phyloP scores from a whole-genome alignment of 2,888 invertebrate species.

The Mechanitis messenoides region DNA sequence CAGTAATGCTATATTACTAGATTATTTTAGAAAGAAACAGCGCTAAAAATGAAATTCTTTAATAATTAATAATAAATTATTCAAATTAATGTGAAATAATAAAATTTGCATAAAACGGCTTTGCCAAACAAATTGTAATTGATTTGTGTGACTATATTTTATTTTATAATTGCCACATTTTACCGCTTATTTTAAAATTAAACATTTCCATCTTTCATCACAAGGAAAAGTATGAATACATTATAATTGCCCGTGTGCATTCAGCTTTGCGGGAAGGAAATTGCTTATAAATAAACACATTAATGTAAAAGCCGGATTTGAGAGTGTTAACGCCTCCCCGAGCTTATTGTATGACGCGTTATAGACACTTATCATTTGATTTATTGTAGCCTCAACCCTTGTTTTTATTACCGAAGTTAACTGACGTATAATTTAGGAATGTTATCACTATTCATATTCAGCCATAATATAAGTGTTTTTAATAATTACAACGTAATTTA shows the following conservation, averaged over 20 bases:
- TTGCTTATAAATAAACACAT: slow-evolving; percentile 57
- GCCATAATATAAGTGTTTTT: too few relatives aligned
- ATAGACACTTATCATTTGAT: slow-evolving; percentile 27
- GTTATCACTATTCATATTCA: background rate
- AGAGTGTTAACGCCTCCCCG: slow-evolving; percentile 35
- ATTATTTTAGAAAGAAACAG: too few relatives aligned
- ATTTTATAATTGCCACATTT: too few relatives aligned
- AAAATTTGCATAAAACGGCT: too few relatives aligned
- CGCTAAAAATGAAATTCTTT: too few relatives aligned
- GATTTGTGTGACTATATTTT: too few relatives aligned
- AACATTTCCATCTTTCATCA: too few relatives aligned
- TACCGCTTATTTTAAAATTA: too few relatives aligned
- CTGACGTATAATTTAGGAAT: background rate
- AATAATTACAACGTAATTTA: background rate
- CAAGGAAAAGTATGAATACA: background rate
- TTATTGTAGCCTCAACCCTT: slow-evolving; percentile 18
- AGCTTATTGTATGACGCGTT: slow-evolving; percentile 31
- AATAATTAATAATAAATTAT: too few relatives aligned
- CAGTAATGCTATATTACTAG: too few relatives aligned
- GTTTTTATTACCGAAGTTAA: background rate
- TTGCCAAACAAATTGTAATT: too few relatives aligned
- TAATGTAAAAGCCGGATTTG: slow-evolving; percentile 64
- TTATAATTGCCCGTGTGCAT: slow-evolving; percentile 33
- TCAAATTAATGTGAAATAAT: too few relatives aligned
- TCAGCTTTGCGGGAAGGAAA: slow-evolving; percentile 37